Base-by-base conservation (phyloP, 2,888 invertebrate genomes). In the Antheraea yamamai region DNA sequence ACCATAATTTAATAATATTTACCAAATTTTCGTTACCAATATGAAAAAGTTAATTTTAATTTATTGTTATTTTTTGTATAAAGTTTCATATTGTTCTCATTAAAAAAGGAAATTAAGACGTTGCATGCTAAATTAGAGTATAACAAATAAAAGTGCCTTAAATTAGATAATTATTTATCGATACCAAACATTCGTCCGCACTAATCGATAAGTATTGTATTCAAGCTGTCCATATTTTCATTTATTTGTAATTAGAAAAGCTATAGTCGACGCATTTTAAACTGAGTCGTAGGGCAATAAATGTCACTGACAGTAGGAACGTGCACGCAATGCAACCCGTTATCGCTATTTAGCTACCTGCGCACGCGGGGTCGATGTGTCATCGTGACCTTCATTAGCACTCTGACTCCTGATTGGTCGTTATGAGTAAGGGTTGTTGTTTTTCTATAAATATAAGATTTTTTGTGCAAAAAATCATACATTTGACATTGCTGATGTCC, bases 121-220 rank as follows among this genome's bases (percentile, higher is more conserved):
- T 23, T 12, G 20, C 61, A 61, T 61, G 61, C 23, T 23, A 61
- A 66, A 12, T 66, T 30, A 20, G 1, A 66, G 26, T 66, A 16
- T 66, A 26, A 30, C 30, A 66, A 64, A 61, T 61, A 64, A 23
- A 64, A 64, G 18, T 26, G 23, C 20, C n/a, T n/a, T 58, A 58
- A 61, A 23, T 20, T 61, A 12, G 12, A 66, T 66, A 66, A 30
- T 66, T 66, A 20, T 64, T 26, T 26, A 66, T 30, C 64, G 64
- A 66, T 66, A 66, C 64, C 64, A 66, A 66, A 66, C 14, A 16
- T 66, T 66, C 30, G 26, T 23, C 64, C 64, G 30, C 64, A 30
- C 16, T 66, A 30, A 18, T 66, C 64, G 64, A 66, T 30, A 26
- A 30, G 10, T 16, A 66, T 26, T 66, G 12, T 16, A 30, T 66